These are phyloP conservation scores for Symphodus melops DNA, from an alignment of 2,113 vertebrate genomes.

Conservation along the genomic window DNA sequence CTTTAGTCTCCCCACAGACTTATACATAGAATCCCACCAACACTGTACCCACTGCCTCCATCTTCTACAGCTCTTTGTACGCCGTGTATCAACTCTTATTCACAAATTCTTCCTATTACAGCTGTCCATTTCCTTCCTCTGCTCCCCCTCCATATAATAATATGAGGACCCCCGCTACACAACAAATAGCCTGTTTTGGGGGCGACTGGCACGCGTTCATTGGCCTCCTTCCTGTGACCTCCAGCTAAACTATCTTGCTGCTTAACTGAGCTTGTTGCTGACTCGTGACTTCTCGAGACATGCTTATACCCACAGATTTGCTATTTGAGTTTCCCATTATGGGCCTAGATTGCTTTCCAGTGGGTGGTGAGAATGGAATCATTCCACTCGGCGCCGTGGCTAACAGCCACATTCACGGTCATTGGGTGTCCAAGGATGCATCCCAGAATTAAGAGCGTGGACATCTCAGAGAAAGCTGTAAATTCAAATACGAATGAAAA, in stretches of 20 bases:
- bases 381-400: constrained; percentile 54
- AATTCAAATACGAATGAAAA: constrained; percentile 32
- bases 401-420: constrained; percentile 65
- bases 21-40: constrained; percentile 13
- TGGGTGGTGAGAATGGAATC: constrained; percentile 67
- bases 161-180: constrained; percentile 4
- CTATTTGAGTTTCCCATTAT: constrained; percentile 77
- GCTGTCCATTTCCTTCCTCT: neutral
- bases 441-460: constrained; percentile 55
- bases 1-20: neutral
- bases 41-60: constrained; percentile 1
- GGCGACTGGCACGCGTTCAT: constrained; percentile 22
- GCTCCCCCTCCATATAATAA: constrained; percentile 21
- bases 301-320: constrained; percentile 70
- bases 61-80: neutral
- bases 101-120: neutral
- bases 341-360: constrained; percentile 74
- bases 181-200: constrained; percentile 10
- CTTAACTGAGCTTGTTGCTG: constrained; percentile 70
- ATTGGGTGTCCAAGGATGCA: constrained; percentile 60
- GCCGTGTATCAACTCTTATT: constrained; percentile 8
- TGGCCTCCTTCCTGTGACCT: constrained; percentile 54
- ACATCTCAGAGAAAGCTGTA: constrained; percentile 22
- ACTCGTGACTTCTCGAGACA: constrained; percentile 65
- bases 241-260: constrained; percentile 56